Base-by-base conservation (phyloP, 2,888 invertebrate genomes). In the Ditula angustiorana region DNA sequence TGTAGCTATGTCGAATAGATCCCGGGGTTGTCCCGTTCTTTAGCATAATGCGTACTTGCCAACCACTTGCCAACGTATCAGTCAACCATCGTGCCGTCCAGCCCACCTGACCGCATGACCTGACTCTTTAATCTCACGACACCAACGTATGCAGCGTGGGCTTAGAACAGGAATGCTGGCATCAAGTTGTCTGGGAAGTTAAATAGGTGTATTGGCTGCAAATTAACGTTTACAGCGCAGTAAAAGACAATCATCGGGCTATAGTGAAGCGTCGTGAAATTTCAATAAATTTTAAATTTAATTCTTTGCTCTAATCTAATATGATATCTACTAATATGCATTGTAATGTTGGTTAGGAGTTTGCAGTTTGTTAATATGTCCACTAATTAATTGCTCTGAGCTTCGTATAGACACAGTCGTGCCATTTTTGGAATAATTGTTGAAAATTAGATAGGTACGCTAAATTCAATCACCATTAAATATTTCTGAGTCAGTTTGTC, bases 21-120 rank as follows among this genome's bases (percentile, higher is more conserved):
- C n/a, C n/a, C 67, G 56, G 55, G 56, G 7, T 49, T 61, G 37
- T 50, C 63, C 59, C 64, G 59, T 68, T 67, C 69, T 13, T 37
- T 58, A 59, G 55, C 55, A 69, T 78, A 81, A 81, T 77, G 75
- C 69, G 69, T 76, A 70, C 75, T 74, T 76, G 70, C 69, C 68
- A 67, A 72, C 72, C 76, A 70, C 75, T 74, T 76, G 70, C 69
- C 68, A 67, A 72, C 72, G 75, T 71, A 80, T 80, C 81, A 74
- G 78, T 82, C 82, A 80, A 69, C 50, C 64, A 70, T 70, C 70
- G 69, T 21, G 47, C 67, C 59, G 61, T 53, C 66, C 71, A 49
- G 60, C 72, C 72, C 65, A 69, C 66, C 68, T 76, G 71, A 73
- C 75, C 76, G 68, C 37, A 37, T 67, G 73, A 74, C 71, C 74